Evolutionary conservation across 2,113 vertebrate species (phyloP).

Genomic region (Syngnathus floridae): DNA sequence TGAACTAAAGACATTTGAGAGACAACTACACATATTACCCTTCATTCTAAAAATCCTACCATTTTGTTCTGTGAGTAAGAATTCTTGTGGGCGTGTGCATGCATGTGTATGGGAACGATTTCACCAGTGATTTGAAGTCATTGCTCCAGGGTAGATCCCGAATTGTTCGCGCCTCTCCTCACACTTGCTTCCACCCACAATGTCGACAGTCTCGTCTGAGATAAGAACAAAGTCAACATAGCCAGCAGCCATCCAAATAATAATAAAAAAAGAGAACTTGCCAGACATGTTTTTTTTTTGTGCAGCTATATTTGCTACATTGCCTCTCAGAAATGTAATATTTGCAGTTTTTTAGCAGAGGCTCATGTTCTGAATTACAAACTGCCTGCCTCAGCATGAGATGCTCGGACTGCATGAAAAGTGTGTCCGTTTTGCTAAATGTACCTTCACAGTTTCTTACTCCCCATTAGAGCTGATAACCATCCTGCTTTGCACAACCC

Average conservation of each 20-base stretch:
- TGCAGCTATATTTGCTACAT: slow-evolving; percentile 16
- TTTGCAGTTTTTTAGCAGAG: slow-evolving; percentile 4
- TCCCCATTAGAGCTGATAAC: slow-evolving; percentile 1
- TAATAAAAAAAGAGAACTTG: slow-evolving; percentile 6
- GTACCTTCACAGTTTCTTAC: neutral
- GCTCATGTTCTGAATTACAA: neutral
- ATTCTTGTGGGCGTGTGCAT: slow-evolving; percentile 10
- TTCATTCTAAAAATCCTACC: slow-evolving; percentile 15
- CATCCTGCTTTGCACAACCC: slow-evolving; percentile 3
- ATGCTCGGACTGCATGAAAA: slow-evolving; percentile 9
- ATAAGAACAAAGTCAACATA: slow-evolving; percentile 50
- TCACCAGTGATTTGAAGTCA: slow-evolving; percentile 44
- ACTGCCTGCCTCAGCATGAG: slow-evolving; percentile 14
- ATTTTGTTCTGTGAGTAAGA: slow-evolving; percentile 25
- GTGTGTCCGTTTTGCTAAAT: neutral
- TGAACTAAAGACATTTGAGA: slow-evolving; percentile 16
- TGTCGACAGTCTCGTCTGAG: slow-evolving; percentile 46
- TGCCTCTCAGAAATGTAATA: slow-evolving; percentile 10
- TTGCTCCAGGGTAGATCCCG: slow-evolving; percentile 45
- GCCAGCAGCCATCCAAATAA: slow-evolving; percentile 14
- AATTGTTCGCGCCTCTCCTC: slow-evolving; percentile 45
- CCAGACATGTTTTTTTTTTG: slow-evolving; percentile 14
- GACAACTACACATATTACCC: slow-evolving; percentile 31
- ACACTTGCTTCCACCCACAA: slow-evolving; percentile 57
- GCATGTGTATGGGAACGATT: slow-evolving; percentile 7